Conservation (phyloP, 1,140 invertebrate genomes). For the Brachionus plicatilis region DNA sequence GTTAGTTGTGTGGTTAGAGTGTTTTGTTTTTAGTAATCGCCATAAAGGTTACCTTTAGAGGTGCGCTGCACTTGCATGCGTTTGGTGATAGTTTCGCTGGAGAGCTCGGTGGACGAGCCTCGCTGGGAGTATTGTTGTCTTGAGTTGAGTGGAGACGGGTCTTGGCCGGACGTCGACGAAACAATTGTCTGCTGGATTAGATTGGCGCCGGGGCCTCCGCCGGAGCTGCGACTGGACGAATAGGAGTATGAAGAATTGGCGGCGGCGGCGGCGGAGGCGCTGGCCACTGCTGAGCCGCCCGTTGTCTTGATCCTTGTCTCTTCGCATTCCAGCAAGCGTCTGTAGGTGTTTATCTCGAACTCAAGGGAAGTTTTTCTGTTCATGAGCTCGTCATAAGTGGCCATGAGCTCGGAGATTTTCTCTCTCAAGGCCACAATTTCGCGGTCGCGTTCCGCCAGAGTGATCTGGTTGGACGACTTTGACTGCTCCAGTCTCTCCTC, state of each 20-base stretch:
- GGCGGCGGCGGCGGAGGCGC: too few species aligned
- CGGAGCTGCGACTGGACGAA: not conserved
- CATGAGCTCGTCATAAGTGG: slow-evolving; percentile 6
- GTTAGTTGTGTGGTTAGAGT: not conserved
- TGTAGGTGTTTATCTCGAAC: slow-evolving; percentile 41
- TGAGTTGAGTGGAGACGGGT: not conserved
- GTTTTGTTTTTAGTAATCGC: not conserved
- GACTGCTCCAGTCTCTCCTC: slow-evolving; percentile 36
- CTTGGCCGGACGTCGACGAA: not conserved
- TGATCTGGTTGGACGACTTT: not conserved
- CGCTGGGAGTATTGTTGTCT: not conserved
- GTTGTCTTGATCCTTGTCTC: slow-evolving; percentile 16
- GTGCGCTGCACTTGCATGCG: slow-evolving; percentile 33
- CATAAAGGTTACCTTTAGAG: slow-evolving; percentile 26
- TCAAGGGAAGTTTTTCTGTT: slow-evolving; percentile 24
- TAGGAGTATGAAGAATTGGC: not conserved
- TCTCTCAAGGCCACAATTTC: not conserved
- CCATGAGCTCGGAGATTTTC: not conserved
- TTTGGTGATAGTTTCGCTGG: slow-evolving; percentile 15
- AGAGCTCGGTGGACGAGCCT: slow-evolving; percentile 15
- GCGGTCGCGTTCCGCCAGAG: slow-evolving; percentile 5
- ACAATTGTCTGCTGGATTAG: not conserved
- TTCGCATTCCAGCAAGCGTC: slow-evolving; percentile 38
- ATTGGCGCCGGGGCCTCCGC: not conserved
- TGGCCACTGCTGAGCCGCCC: not conserved